These are phyloP conservation scores for Campopleginae sp. DNA, from an alignment of 2,888 invertebrate genomes.

Conservation along the genomic window DNA sequence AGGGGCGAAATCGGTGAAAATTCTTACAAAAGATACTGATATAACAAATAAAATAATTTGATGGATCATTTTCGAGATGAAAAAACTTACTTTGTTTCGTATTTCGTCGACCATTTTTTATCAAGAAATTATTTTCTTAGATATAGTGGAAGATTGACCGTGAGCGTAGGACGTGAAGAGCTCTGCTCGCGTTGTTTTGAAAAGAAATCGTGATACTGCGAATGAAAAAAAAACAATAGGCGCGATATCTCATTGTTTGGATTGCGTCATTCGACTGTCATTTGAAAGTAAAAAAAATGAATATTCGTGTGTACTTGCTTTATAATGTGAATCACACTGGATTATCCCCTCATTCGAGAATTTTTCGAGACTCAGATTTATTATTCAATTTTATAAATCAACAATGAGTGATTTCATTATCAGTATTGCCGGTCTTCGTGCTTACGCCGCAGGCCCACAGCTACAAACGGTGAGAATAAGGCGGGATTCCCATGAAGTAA, in stretches of 20 bases:
- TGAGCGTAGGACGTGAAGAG: not conserved
- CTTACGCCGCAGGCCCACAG: not conserved
- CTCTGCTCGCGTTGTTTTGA: not conserved
- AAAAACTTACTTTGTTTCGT: conserved; percentile 34
- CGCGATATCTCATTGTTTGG: not conserved
- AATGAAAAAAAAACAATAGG: not conserved
- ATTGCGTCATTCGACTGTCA: not conserved
- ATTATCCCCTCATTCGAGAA: not conserved
- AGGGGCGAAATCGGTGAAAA: not conserved
- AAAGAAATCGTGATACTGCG: not conserved
- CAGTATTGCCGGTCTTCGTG: not conserved
- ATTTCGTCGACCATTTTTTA: conserved; percentile 45
- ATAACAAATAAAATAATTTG: not conserved
- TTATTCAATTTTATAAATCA: not conserved
- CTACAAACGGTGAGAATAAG: not conserved
- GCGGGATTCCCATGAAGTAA: not conserved
- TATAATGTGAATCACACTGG: not conserved
- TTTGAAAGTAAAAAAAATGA: not conserved
- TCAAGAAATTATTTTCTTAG: not conserved
- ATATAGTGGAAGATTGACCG: not conserved
- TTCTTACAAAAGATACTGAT: not conserved
- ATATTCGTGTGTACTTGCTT: not conserved
- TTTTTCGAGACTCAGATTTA: not conserved
- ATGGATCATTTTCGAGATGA: not conserved
- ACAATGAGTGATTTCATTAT: not conserved